phyloP scores from a whole-genome alignment of 2,888 invertebrate species.

The Poecilobothrus nobilitatus region DNA sequence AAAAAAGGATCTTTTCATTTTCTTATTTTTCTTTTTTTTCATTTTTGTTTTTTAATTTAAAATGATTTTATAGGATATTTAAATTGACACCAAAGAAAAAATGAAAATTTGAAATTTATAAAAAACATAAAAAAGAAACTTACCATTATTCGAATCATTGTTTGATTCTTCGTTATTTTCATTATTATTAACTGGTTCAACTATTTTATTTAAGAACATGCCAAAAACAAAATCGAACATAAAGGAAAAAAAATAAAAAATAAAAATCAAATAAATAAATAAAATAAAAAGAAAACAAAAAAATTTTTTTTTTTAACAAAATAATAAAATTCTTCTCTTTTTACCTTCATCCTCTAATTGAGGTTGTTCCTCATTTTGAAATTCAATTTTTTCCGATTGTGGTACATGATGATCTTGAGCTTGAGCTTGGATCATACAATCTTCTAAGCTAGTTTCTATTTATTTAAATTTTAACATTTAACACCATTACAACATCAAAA shows the following conservation, averaged over 20 bases:
- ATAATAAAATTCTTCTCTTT: conserved; percentile 15
- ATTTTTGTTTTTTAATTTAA: no score
- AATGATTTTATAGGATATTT: background rate
- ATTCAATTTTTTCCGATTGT: conserved; percentile 30
- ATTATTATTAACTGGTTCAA: conserved; percentile 26
- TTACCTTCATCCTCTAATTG: conserved; percentile 32
- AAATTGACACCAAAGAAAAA: no score
- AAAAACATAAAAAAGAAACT: conserved; percentile 17
- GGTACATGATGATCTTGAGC: conserved; percentile 35
- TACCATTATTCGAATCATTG: conserved; percentile 14
- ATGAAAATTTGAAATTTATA: no score
- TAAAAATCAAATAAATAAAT: conserved; percentile 27
- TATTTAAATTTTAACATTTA: background rate
- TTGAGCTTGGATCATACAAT: conserved; percentile 52
- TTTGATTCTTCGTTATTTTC: conserved; percentile 25
- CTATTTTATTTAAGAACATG: conserved; percentile 27
- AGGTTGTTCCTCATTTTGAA: conserved; percentile 37
- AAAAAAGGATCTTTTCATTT: no score
- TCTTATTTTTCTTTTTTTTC: background rate
- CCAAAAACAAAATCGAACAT: conserved; percentile 15
- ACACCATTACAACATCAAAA: background rate
- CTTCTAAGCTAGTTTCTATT: conserved; percentile 57
- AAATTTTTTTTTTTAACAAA: conserved; percentile 10
- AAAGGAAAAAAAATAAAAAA: conserved; percentile 23
- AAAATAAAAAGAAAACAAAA: conserved; percentile 16